phyloP scores from a whole-genome alignment of 2,113 vertebrate species.

The Recurvirostra avosetta region DNA sequence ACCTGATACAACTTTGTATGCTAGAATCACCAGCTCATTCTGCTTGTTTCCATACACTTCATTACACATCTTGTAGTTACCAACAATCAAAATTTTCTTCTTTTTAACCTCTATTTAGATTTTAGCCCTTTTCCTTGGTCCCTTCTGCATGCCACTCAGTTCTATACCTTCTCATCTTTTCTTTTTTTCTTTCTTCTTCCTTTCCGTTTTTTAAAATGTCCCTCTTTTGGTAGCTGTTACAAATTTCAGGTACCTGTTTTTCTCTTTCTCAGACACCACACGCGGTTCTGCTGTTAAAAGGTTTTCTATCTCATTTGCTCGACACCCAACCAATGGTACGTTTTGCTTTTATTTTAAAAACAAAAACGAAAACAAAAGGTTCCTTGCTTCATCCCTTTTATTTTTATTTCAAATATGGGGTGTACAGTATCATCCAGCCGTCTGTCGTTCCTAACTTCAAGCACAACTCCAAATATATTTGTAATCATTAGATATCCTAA shows the following conservation, averaged over 20 bases:
- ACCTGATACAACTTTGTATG: slow-evolving; percentile 48
- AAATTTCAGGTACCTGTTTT: slow-evolving; percentile 94
- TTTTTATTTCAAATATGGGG: slow-evolving; percentile 70
- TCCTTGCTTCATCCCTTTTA: slow-evolving; percentile 77
- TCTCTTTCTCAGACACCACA: slow-evolving; percentile 95
- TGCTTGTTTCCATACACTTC: slow-evolving; percentile 71
- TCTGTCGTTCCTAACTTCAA: slow-evolving; percentile 64
- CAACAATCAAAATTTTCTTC: slow-evolving; percentile 60
- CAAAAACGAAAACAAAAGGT: slow-evolving; percentile 68
- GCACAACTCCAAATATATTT: slow-evolving; percentile 54
- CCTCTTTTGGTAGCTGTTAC: slow-evolving; percentile 84
- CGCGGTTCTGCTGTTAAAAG: slow-evolving; percentile 95
- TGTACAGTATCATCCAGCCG: slow-evolving; percentile 70
- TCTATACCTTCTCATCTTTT: slow-evolving; percentile 65
- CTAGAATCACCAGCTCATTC: slow-evolving; percentile 63
- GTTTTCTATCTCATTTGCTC: slow-evolving; percentile 98
- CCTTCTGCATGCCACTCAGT: slow-evolving; percentile 76
- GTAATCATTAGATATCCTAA: slow-evolving; percentile 46
- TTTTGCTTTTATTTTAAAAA: slow-evolving; percentile 88
- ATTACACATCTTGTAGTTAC: slow-evolving; percentile 62
- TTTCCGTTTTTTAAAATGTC: slow-evolving; percentile 71
- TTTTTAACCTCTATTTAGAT: slow-evolving; percentile 71
- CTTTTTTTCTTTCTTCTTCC: slow-evolving; percentile 65
- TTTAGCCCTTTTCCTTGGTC: slow-evolving; percentile 58
- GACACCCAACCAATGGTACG: slow-evolving; percentile 97